Conservation (phyloP, 2,888 invertebrate genomes). For the Cancer borealis region DNA sequence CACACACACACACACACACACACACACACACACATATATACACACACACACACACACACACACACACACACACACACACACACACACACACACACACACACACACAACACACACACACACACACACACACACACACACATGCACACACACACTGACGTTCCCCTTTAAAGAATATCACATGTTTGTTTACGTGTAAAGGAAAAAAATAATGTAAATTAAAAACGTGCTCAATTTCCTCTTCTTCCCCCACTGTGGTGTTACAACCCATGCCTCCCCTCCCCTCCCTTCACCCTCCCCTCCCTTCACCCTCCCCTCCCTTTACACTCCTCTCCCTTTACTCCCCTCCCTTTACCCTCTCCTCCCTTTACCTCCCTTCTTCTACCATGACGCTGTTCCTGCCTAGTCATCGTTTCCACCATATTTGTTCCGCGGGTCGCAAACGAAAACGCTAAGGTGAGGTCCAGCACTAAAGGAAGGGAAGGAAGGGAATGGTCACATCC, state of each 20-base stretch:
- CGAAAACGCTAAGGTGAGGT: background rate
- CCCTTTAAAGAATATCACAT: background rate
- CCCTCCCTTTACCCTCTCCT: background rate
- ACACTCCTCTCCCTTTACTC: background rate
- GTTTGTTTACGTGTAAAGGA: background rate
- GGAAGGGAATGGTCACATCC: background rate
- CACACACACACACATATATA: background rate
- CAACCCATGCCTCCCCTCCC: background rate
- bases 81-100: conserved; percentile 11
- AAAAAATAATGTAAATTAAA: background rate
- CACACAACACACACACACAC: background rate
- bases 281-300: background rate
- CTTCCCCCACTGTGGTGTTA: background rate
- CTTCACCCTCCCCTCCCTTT: background rate
- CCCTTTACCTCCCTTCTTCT: background rate
- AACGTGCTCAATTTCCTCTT: background rate
- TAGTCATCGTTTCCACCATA: background rate
- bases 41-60: background rate
- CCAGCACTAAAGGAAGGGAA: background rate
- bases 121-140: background rate
- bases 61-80: background rate
- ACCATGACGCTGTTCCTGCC: background rate
- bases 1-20: background rate
- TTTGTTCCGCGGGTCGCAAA: background rate
- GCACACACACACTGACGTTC: background rate